These are phyloP conservation scores for Punctoribates punctum DNA, from an alignment of 2,888 invertebrate species.

Conservation along the genomic window DNA sequence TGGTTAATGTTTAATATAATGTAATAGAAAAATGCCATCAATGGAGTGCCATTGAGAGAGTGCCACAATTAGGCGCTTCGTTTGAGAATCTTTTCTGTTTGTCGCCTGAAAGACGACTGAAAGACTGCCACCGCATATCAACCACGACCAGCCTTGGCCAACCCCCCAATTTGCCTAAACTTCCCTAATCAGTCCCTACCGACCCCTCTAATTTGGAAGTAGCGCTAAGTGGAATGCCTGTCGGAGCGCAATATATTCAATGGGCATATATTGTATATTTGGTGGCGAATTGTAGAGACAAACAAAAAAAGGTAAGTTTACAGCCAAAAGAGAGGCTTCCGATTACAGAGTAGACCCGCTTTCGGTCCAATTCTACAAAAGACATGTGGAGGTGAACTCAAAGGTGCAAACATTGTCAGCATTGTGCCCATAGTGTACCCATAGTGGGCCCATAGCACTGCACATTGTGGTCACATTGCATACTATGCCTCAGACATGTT, in stretches of 20 bases:
- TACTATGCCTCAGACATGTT: constrained; percentile 36
- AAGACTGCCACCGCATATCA: not conserved
- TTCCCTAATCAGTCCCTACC: constrained; percentile 1
- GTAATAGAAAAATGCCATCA: not conserved
- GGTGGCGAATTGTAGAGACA: constrained; percentile 22
- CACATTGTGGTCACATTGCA: not conserved
- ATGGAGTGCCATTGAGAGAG: not conserved
- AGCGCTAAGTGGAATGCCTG: constrained; percentile 28
- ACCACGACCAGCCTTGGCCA: not conserved
- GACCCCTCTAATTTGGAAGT: constrained; percentile 29
- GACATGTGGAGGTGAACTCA: constrained; percentile 16
- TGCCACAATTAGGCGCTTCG: constrained; percentile 3
- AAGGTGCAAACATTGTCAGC: constrained; percentile 35
- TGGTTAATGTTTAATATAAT: not conserved
- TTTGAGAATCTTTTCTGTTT: constrained; percentile 7
- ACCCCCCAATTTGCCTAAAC: not conserved
- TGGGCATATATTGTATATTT: constrained; percentile 21
- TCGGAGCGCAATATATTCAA: constrained; percentile 11
- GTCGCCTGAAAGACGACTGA: constrained; percentile 30
- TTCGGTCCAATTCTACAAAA: constrained; percentile 30
- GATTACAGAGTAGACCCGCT: constrained; percentile 31
- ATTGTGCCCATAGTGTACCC: too few species aligned
- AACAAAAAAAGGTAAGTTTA: constrained; percentile 38
- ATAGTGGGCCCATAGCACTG: not conserved
- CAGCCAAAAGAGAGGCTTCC: constrained; percentile 32